A percentile compares a stretch with the other conserved stretches of the same genome.
Conservation (phyloP, 2,797 vertebrate genomes). For the Helostoma temminkii region DNA sequence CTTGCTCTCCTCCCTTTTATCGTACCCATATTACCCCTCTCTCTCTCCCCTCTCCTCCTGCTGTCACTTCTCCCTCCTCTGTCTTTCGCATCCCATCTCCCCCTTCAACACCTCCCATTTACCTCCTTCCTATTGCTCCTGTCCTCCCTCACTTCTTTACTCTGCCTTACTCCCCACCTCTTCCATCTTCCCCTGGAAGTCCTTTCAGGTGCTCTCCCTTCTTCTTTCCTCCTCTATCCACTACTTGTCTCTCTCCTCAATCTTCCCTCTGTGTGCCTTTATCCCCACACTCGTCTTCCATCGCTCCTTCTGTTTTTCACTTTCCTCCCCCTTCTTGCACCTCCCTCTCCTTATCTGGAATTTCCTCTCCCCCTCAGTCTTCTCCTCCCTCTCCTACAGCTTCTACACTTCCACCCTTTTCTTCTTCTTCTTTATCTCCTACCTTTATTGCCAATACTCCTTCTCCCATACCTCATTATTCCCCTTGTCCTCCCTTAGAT, state of each 20-base stretch:
- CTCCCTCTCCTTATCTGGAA: neutral
- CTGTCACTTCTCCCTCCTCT: slow-evolving; percentile 28
- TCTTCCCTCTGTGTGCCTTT: neutral
- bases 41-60: slow-evolving; percentile 13
- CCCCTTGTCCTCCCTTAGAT: neutral
- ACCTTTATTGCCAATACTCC: neutral
- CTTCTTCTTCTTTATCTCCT: slow-evolving; percentile 14
- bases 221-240: slow-evolving; percentile 24
- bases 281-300: neutral
- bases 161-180: slow-evolving; percentile 51
- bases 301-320: slow-evolving; percentile 19
- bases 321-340: slow-evolving; percentile 4
- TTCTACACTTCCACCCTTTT: neutral
- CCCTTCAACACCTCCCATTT: slow-evolving; percentile 46
- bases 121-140: slow-evolving; percentile 65
- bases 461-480: neutral
- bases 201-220: slow-evolving; percentile 62
- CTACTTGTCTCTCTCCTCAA: neutral
- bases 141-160: slow-evolving; percentile 58
- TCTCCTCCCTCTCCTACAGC: neutral
- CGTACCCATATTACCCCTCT: neutral
- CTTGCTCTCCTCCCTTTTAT: slow-evolving; percentile 3
- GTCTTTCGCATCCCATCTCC: slow-evolving; percentile 57
- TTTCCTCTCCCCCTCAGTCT: slow-evolving; percentile 10
- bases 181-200: slow-evolving; percentile 51